These are phyloP conservation scores for Eupsittula cactorum DNA, from an alignment of 2,113 vertebrate species.

Conservation along the genomic window DNA sequence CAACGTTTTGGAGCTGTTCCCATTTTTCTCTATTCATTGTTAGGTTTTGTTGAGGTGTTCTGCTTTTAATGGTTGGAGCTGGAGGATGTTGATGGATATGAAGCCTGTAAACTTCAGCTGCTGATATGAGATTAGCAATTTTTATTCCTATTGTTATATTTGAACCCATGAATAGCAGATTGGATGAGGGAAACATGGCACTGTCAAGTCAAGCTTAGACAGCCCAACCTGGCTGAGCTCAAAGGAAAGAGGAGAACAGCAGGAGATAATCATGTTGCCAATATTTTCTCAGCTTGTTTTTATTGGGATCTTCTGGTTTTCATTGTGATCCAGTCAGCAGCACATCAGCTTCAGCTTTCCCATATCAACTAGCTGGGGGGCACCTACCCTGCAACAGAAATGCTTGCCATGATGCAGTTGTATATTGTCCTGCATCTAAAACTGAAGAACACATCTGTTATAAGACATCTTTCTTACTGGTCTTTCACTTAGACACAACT, in stretches of 20 bases:
- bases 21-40: not conserved
- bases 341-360: not conserved
- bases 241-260: not conserved
- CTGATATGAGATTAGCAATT: not conserved
- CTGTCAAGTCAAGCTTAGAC: not conserved
- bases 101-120: not conserved
- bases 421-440: not conserved
- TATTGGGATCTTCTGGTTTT: not conserved
- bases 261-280: not conserved
- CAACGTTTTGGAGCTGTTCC: not conserved
- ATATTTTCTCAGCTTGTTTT: not conserved
- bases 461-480: not conserved
- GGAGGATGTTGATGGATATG: not conserved
- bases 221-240: not conserved
- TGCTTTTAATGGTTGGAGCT: not conserved
- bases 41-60: not conserved
- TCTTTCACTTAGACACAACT: not conserved
- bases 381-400: not conserved
- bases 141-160: not conserved
- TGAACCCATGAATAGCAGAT: not conserved
- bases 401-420: not conserved
- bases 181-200: not conserved
- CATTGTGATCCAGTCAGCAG: not conserved
- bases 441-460: accelerated
- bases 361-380: accelerated